Percentiles rank a stretch among this genome's conserved stretches.
phyloP scores from a whole-genome alignment of 53 echinoderm and acorn worm genomes.

The Antedon mediterranea region DNA sequence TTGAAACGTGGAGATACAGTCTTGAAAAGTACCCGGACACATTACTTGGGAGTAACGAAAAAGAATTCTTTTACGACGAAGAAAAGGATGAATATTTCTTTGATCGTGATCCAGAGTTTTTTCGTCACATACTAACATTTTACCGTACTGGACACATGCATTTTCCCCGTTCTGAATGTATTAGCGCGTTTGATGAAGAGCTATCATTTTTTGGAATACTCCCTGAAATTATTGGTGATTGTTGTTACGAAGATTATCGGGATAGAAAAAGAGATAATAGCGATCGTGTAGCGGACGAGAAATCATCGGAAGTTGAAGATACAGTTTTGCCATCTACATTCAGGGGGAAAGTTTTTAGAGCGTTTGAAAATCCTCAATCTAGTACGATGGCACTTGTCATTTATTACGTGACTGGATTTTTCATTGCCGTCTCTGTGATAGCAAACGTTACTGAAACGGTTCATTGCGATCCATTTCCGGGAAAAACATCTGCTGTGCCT shows the following conservation, averaged over 20 bases:
- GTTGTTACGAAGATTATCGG: conserved; percentile 95
- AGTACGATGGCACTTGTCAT: conserved; percentile 76
- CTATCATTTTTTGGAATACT: conserved; percentile 88
- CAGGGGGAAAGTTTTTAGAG: conserved; percentile 88
- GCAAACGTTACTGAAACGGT: conserved; percentile 88
- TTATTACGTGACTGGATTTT: conserved; percentile 96
- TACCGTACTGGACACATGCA: conserved; percentile 98
- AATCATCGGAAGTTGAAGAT: conserved; percentile 81
- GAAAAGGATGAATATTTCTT: conserved; percentile 84
- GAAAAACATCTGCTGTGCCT: conserved; percentile 52
- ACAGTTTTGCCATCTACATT: conserved; percentile 24
- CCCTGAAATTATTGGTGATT: conserved; percentile 97
- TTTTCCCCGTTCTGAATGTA: conserved; percentile 77
- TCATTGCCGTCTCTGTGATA: conserved; percentile 93
- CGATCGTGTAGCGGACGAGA: conserved; percentile 84
- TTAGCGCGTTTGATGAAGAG: conserved; percentile 86
- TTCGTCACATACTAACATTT: conserved; percentile 85
- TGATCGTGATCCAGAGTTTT: conserved; percentile 90
- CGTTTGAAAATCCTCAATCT: conserved; percentile 86
- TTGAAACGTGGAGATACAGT: conserved; percentile 94
- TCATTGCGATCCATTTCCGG: conserved; percentile 71
- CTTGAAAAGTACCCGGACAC: conserved; percentile 97
- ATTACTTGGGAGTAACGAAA: conserved; percentile 86
- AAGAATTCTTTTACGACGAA: conserved; percentile 94
- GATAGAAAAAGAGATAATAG: conserved; percentile 82